Base-by-base conservation (phyloP, 23 tunicate genomes). In the Corella eumyota region DNA sequence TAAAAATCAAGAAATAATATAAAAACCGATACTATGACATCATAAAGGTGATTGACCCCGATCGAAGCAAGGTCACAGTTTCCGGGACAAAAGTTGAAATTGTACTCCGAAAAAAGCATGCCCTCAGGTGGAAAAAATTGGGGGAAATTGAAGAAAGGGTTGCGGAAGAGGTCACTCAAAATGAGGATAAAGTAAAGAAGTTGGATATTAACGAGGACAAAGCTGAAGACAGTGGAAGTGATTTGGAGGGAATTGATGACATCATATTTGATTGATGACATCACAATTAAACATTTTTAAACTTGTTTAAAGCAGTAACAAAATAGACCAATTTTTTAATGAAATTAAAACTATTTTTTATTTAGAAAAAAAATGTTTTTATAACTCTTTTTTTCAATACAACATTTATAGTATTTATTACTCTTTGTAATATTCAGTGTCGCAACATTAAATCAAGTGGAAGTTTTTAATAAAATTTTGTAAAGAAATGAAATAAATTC, bases 181-280 rank as follows among this genome's bases (percentile, higher is more conserved):
- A 64, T 29, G n/a, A 62, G 4, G 64, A 53, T 1, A 56, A 65
- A 30, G 68, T 63, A 17, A 62, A 62, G 26, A 22, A 30, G 7
- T 38, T 1, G 17, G 28, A 1, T 1, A 60, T 13, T 1, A n/a
- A 36, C 17, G 69, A 74, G 20, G 30, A 45, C 26, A 54, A 53
- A 53, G 52, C 32, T 2, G 64, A 57, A 34, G 63, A 60, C 22
- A 78, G 64, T 22, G 90, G 60, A 13, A 82, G 92, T 49, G 92
- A 82, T 32, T 36, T 82, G 0, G 70, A 67, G 25, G 92, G 92
- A 37, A 82, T 82, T 15, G 92, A 82, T 66, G 92, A 82, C 62
- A 71, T 73, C 24, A 76, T 73, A 44, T 82, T 73, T 68, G 92
- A 82, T 45, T 82, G 76, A 82, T n/a, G n/a, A n/a, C n/a, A n/a